Percentiles rank a stretch among this genome's conserved stretches.
Evolutionary conservation across 1,140 invertebrate genomes (phyloP).

Genomic region (Kradibia gibbosae): DNA sequence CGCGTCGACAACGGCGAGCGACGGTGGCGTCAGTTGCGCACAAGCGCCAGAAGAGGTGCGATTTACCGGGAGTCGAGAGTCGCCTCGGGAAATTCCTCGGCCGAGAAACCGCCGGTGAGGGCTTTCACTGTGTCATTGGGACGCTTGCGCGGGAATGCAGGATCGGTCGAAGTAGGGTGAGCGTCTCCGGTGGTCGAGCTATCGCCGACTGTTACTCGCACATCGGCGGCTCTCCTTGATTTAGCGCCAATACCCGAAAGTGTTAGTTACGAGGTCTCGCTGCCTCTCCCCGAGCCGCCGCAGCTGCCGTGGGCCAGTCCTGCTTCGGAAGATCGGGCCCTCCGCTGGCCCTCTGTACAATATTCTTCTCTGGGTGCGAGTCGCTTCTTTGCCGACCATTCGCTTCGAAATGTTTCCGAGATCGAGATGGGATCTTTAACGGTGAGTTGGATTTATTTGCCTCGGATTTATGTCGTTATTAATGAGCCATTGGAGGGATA

Average conservation of each 20-base stretch:
- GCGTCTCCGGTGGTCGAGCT: neutral
- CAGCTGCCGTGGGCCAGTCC: neutral
- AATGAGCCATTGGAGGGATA: neutral
- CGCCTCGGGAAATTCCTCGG: neutral
- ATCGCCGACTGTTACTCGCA: too few relatives aligned
- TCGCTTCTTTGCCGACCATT: neutral
- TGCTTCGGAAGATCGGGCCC: too few relatives aligned
- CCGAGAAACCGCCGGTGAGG: neutral
- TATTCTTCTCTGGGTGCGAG: neutral
- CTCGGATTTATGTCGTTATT: neutral
- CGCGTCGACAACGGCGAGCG: neutral
- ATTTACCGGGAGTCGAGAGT: neutral
- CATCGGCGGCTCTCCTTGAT: neutral
- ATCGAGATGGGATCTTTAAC: neutral
- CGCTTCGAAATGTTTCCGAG: neutral
- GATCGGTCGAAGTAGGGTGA: neutral
- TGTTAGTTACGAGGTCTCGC: neutral
- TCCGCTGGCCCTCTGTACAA: neutral
- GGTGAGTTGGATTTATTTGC: neutral
- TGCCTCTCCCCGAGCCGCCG: neutral
- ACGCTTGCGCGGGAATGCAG: neutral
- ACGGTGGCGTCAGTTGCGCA: neutral
- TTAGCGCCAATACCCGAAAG: neutral
- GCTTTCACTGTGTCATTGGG: constrained; percentile 23
- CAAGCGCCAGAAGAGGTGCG: neutral